phyloP scores from a whole-genome alignment of 2,888 invertebrate species.

The Molanna angustata region DNA sequence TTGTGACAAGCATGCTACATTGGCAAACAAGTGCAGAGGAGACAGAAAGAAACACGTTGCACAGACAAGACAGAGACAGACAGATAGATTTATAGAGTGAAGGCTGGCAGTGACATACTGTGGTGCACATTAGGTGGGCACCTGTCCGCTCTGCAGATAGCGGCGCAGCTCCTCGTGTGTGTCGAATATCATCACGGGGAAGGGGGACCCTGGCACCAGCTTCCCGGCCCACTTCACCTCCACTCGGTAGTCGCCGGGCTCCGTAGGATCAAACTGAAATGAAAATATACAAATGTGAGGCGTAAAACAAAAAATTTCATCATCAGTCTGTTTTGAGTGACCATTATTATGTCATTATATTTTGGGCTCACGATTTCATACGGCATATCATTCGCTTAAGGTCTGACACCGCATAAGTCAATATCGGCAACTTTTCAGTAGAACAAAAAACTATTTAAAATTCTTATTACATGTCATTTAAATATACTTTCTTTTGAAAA shows the following conservation, averaged over 20 bases:
- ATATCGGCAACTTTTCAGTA: too few species aligned
- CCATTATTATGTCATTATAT: too few species aligned
- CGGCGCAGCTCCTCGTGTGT: conserved; percentile 92
- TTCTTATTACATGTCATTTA: too few species aligned
- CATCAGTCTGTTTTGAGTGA: too few species aligned
- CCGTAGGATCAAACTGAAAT: conserved; percentile 88
- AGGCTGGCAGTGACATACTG: conserved; percentile 18
- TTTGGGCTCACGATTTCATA: too few species aligned
- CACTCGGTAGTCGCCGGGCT: conserved; percentile 97
- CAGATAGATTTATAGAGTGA: background rate
- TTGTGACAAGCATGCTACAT: too few species aligned
- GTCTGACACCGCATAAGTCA: too few species aligned
- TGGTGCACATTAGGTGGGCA: conserved; percentile 18
- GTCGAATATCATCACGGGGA: conserved; percentile 98
- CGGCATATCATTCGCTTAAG: background rate
- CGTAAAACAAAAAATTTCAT: background rate
- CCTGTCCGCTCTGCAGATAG: conserved; percentile 47
- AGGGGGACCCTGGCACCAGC: conserved; percentile 96
- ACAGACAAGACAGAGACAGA: conserved; percentile 4
- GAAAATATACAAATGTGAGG: background rate
- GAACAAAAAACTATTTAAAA: too few species aligned
- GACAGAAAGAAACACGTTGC: too few species aligned
- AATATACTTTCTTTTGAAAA: too few species aligned
- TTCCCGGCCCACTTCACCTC: conserved; percentile 98
- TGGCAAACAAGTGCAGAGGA: too few species aligned